Base-by-base conservation (phyloP, 2,113 vertebrate species). In the Athene cunicularia region DNA sequence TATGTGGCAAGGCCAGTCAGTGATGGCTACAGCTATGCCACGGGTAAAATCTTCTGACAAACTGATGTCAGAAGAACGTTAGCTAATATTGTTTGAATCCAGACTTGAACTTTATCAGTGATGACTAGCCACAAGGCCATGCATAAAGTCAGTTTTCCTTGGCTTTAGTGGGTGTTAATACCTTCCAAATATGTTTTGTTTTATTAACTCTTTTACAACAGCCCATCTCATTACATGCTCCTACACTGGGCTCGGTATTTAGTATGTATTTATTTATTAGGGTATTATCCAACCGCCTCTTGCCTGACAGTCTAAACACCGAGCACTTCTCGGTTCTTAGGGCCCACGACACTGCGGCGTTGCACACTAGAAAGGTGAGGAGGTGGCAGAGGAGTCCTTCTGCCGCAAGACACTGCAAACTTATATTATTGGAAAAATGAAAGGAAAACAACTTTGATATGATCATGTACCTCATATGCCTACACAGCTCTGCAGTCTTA, bases 11-110 rank as follows among this genome's bases (percentile, higher is more conserved):
- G 67, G 72, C 59, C 80, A 32, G 43, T 24, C 66, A 66, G 4
- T 1, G 1, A 60, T 0, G 0, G 64, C 73, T 30, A 3, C 77
- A 73, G 77, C 50, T 14, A 14, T 0, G 1, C 24, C 71, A 56
- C 0, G 1, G 52, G 26, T 56, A 39, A 75, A 52, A 19, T 2
- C 35, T 2, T n/a, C 59, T 49, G 81, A 56, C 43, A 39, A 43
- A 33, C 8, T 12, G 30, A 66, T 27, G 37, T 58, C 86, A 67
- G 72, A 60, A 32, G 45, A 68, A 41, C 0, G 0, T 76, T 9
- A 27, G 63, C 67, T 27, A 60, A 1, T 32, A 15, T 39, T 59
- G 30, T 82, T 49, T 62, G 14, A 73, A 86, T 53, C 49, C 71
- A 88, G 74, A 85, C 73, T 10, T 41, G 7, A 95, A 50, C 39